Evolutionary conservation across 2,797 vertebrate species (phyloP).

Genomic region (Alfaro cultratus): DNA sequence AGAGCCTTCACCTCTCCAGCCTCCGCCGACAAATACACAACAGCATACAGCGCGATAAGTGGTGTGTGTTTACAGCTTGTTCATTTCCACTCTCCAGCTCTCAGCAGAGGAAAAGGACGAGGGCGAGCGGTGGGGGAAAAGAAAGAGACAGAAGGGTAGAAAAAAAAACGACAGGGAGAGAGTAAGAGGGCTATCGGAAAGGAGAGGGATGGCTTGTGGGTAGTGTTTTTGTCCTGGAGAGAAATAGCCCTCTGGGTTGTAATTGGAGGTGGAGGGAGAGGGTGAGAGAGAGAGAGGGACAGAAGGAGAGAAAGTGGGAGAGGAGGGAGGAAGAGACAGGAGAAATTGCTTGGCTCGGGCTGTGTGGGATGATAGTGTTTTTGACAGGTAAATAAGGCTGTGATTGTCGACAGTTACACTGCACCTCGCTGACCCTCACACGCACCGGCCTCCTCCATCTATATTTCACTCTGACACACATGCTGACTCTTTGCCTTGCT

Average conservation of each 20-base stretch:
- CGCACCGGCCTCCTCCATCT: conserved; percentile 83
- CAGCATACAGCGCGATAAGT: conserved; percentile 82
- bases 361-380: conserved; percentile 91
- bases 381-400: conserved; percentile 91
- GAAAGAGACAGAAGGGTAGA: conserved; percentile 63
- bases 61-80: conserved; percentile 89
- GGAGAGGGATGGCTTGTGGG: conserved; percentile 80
- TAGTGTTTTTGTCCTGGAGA: conserved; percentile 87
- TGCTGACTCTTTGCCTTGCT: conserved; percentile 81
- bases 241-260: conserved; percentile 87
- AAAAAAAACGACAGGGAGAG: conserved; percentile 48
- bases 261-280: conserved; percentile 85
- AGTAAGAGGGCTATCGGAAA: conserved; percentile 81
- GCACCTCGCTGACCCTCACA: conserved; percentile 86
- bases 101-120: conserved; percentile 80
- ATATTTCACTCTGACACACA: conserved; percentile 85
- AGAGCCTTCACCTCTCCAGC: conserved; percentile 61
- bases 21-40: conserved; percentile 73
- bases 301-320: conserved; percentile 79
- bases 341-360: conserved; percentile 87
- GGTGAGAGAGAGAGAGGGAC: conserved; percentile 71
- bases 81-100: conserved; percentile 88
- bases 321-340: conserved; percentile 85
- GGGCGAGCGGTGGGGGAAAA: conserved; percentile 58
- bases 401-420: conserved; percentile 91